Evolutionary conservation across 2,113 vertebrate species (phyloP).

Genomic region (Percina caprodes): DNA sequence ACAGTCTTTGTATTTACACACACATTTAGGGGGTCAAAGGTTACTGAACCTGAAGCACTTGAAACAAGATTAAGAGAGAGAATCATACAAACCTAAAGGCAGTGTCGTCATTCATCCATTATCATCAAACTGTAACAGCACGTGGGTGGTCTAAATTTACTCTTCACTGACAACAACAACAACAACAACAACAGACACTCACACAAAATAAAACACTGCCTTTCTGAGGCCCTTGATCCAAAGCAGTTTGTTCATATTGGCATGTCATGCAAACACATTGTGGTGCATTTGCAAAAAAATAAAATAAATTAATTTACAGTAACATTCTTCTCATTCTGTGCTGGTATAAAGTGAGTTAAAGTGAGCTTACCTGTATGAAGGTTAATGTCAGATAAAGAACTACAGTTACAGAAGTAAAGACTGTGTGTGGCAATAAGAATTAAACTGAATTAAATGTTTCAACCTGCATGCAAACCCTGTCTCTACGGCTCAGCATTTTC

Average conservation of each 20-base stretch:
- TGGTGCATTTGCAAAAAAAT: slow-evolving; percentile 55
- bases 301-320: slow-evolving; percentile 63
- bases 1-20: slow-evolving; percentile 84
- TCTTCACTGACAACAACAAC: slow-evolving; percentile 46
- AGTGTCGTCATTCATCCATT: slow-evolving; percentile 71
- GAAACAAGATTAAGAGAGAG: slow-evolving; percentile 73
- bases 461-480: slow-evolving; percentile 59
- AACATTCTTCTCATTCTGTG: slow-evolving; percentile 80
- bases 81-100: slow-evolving; percentile 75
- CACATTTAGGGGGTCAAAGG: slow-evolving; percentile 65
- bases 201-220: slow-evolving; percentile 64
- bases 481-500: slow-evolving; percentile 55
- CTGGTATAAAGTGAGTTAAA: slow-evolving; percentile 75
- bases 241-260: slow-evolving; percentile 49
- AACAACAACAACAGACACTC: slow-evolving; percentile 48
- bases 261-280: slow-evolving; percentile 71
- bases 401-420: slow-evolving; percentile 37
- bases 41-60: slow-evolving; percentile 81
- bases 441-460: slow-evolving; percentile 51
- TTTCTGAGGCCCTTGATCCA: slow-evolving; percentile 53
- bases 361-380: slow-evolving; percentile 50
- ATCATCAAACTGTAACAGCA: slow-evolving; percentile 51
- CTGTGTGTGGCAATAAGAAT: slow-evolving; percentile 27
- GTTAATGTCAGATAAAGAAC: slow-evolving; percentile 39
- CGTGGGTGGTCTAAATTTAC: slow-evolving; percentile 34